These are phyloP conservation scores for Odontamblyopus rebecca DNA, from an alignment of 2,797 vertebrate species.

Conservation along the genomic window DNA sequence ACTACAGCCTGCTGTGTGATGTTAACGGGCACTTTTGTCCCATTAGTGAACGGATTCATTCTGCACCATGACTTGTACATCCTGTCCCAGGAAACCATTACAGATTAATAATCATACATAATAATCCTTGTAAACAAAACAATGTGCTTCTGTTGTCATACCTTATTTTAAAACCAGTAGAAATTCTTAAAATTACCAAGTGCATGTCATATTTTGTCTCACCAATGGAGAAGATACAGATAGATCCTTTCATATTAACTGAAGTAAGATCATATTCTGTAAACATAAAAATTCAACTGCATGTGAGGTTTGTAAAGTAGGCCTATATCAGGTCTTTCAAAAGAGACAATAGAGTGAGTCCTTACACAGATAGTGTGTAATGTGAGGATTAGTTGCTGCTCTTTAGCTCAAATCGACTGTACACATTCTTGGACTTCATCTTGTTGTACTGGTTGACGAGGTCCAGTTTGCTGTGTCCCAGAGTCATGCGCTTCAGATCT, in stretches of 20 bases:
- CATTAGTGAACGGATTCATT: neutral
- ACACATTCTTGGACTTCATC: conserved; percentile 85
- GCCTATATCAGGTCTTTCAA: neutral
- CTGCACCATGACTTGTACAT: neutral
- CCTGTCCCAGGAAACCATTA: neutral
- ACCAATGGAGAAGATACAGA: neutral
- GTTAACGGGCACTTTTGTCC: neutral
- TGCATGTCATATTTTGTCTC: neutral
- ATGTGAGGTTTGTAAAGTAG: neutral
- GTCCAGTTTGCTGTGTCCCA: conserved; percentile 98
- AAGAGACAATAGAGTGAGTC: conserved; percentile 7
- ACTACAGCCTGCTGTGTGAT: neutral
- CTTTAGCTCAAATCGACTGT: conserved; percentile 91
- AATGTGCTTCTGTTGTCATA: neutral
- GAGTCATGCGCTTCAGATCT: conserved; percentile 88
- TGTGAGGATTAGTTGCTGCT: conserved; percentile 49
- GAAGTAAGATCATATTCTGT: conserved; percentile 1
- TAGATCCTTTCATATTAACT: neutral
- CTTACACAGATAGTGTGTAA: neutral
- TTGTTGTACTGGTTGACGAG: conserved; percentile 95
- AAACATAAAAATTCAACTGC: conserved; percentile 1
- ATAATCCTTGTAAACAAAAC: neutral
- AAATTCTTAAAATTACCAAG: neutral
- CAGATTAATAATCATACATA: neutral
- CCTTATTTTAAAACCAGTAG: neutral